Percentiles rank a stretch among this genome's conserved stretches.
phyloP scores from a whole-genome alignment of 2,113 vertebrate species.

The Malurus elegans region DNA sequence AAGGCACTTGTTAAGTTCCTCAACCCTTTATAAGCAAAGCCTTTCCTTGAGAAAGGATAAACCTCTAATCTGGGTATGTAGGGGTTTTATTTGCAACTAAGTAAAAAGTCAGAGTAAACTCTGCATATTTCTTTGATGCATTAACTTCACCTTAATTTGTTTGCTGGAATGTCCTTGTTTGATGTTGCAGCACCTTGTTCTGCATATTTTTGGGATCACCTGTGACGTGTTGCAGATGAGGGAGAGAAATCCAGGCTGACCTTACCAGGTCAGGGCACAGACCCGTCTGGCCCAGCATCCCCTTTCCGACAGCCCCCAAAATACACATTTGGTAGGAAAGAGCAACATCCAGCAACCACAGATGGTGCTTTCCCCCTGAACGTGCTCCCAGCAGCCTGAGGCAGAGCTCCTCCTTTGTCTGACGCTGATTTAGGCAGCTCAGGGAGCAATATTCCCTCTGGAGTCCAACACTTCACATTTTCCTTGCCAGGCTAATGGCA shows the following conservation, averaged over 20 bases:
- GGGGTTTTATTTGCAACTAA: neutral
- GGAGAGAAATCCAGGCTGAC: neutral
- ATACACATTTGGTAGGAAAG: neutral
- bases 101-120: neutral
- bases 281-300: neutral
- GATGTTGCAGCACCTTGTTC: accelerated
- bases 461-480: neutral
- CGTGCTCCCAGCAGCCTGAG: neutral
- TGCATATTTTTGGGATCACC: neutral
- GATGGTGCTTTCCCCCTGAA: neutral
- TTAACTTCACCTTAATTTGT: neutral
- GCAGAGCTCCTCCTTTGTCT: neutral
- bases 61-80: neutral
- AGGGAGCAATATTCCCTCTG: neutral
- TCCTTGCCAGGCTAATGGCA: neutral
- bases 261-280: accelerated
- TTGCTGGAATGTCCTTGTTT: neutral
- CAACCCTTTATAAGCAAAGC: neutral
- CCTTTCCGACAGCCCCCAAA: accelerated
- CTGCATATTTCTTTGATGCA: neutral
- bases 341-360: neutral
- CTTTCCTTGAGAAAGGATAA: neutral
- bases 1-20: neutral
- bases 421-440: neutral
- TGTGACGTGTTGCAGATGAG: neutral